A percentile compares a stretch with the other conserved stretches of the same genome.
These are phyloP conservation scores for Mobula birostris DNA, from an alignment of 2,113 vertebrate species.

Conservation along the genomic window DNA sequence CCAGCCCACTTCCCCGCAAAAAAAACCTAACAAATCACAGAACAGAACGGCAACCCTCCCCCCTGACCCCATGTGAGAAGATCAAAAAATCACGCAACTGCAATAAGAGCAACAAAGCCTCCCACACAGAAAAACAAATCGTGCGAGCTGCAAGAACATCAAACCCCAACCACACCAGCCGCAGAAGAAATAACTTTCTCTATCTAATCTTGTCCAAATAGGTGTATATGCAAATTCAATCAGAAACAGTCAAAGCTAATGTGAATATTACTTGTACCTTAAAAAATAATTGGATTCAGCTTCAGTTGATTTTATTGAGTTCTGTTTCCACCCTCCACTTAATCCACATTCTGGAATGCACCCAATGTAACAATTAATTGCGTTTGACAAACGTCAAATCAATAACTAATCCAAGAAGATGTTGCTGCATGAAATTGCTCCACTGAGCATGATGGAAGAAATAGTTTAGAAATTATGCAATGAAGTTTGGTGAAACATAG, in stretches of 20 bases:
- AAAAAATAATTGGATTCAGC: not conserved
- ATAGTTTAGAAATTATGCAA: not conserved
- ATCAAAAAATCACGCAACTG: too few species aligned
- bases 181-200: too few species aligned
- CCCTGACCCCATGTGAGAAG: too few species aligned
- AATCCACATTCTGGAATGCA: not conserved
- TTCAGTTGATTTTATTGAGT: not conserved
- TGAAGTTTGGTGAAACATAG: not conserved
- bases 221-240: not conserved
- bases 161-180: too few species aligned
- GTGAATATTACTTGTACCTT: not conserved
- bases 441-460: not conserved
- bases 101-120: too few species aligned
- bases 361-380: not conserved
- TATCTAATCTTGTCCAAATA: too few species aligned
- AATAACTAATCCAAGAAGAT: conserved; percentile 10
- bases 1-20: too few species aligned
- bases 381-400: conserved; percentile 1
- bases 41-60: too few species aligned
- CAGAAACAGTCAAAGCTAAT: not conserved
- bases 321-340: not conserved
- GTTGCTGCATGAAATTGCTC: not conserved
- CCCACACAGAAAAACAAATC: too few species aligned
- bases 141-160: too few species aligned
- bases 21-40: too few species aligned